These are phyloP conservation scores for Tyrannus savana DNA, from an alignment of 2,113 vertebrate genomes.

Conservation along the genomic window DNA sequence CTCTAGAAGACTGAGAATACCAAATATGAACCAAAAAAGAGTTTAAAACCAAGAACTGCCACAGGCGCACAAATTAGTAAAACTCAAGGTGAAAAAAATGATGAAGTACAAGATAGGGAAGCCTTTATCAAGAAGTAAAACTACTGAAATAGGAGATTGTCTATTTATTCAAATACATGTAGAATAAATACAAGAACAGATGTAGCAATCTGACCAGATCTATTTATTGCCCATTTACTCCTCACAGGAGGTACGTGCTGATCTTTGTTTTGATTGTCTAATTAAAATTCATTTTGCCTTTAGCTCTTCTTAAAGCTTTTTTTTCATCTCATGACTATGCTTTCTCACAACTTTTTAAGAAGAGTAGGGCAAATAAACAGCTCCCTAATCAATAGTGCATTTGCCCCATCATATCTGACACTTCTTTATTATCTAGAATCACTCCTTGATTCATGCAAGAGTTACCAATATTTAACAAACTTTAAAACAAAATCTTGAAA, in stretches of 20 bases:
- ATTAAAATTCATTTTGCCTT: neutral
- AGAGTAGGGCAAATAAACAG: neutral
- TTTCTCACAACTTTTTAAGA: neutral
- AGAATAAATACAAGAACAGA: neutral
- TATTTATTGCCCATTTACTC: neutral
- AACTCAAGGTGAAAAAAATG: neutral
- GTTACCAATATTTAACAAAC: neutral
- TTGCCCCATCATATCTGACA: neutral
- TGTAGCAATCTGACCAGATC: neutral
- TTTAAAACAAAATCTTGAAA: neutral
- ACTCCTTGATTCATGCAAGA: neutral
- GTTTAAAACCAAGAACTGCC: neutral
- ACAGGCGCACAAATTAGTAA: neutral
- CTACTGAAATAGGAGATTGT: neutral
- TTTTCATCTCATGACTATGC: neutral
- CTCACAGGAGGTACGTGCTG: neutral
- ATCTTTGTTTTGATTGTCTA: neutral
- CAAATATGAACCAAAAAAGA: neutral
- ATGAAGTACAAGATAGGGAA: neutral
- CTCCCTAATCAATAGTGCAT: neutral
- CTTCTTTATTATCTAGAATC: neutral
- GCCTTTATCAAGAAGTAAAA: neutral
- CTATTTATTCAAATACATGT: neutral
- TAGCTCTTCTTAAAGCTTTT: neutral
- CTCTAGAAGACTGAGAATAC: neutral